Conservation (phyloP, 2,888 invertebrate species). For the Polymixis lichenea region DNA sequence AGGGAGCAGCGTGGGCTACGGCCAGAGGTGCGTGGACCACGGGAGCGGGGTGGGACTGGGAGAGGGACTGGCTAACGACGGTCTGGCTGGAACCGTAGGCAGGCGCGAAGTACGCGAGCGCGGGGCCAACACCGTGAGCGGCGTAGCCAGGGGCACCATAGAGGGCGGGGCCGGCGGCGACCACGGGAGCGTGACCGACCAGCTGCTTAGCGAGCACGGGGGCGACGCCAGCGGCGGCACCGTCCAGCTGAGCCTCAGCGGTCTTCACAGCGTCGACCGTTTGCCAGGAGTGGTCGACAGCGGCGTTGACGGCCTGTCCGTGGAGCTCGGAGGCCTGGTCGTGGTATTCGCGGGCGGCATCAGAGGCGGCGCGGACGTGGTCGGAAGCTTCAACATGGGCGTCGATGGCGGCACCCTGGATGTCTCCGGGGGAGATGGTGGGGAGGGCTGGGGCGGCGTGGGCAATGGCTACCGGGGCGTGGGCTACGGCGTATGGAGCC, state of each 20-base stretch:
- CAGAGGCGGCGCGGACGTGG: conserved; percentile 86
- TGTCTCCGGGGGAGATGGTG: conserved; percentile 87
- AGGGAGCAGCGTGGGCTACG: conserved; percentile 76
- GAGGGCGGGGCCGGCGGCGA: conserved; percentile 60
- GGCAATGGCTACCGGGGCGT: conserved; percentile 74
- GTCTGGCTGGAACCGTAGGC: conserved; percentile 76
- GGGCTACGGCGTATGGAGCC: conserved; percentile 68
- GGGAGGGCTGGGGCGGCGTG: conserved; percentile 78
- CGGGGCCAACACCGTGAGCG: conserved; percentile 69
- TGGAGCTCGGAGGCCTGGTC: conserved; percentile 87
- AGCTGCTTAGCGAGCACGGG: conserved; percentile 86
- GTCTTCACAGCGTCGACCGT: conserved; percentile 87
- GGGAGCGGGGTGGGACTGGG: conserved; percentile 85
- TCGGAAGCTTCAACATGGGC: conserved; percentile 86
- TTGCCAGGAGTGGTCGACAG: conserved; percentile 88
- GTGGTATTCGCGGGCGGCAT: conserved; percentile 85
- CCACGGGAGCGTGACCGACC: conserved; percentile 79
- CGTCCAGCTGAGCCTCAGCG: conserved; percentile 85
- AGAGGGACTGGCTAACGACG: conserved; percentile 81
- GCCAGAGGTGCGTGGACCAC: conserved; percentile 68
- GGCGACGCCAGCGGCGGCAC: conserved; percentile 87
- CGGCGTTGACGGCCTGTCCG: conserved; percentile 87
- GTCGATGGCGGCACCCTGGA: conserved; percentile 86
- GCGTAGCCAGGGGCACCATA: conserved; percentile 65
- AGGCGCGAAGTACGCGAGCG: conserved; percentile 69